A percentile compares a stretch with the other conserved stretches of the same genome.
Conservation (phyloP, 37 sponge, comb jelly and placozoan species). For the Halisarca cf. caerulea region DNA sequence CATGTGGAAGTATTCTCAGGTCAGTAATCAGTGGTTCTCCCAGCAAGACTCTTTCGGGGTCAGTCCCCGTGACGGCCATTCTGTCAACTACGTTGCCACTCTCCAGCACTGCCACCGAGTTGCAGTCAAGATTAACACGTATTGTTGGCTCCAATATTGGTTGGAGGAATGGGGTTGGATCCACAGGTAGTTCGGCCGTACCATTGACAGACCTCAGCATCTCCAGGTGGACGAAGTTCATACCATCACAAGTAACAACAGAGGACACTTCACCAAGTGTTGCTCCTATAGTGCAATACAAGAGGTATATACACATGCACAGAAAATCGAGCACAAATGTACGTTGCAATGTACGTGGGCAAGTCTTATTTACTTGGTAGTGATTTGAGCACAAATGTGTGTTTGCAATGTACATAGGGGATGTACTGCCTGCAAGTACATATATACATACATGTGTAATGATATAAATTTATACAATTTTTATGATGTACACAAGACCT, state of each 20-base stretch:
- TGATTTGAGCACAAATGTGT: no score
- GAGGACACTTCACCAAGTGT: not conserved
- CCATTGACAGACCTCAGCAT: conserved; percentile 34
- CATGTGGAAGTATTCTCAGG: conserved; percentile 53
- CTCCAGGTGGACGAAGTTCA: conserved; percentile 58
- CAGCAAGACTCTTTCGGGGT: conserved; percentile 3
- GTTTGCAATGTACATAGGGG: no score
- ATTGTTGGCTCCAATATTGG: conserved; percentile 45
- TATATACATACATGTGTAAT: no score
- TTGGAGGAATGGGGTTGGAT: conserved; percentile 76
- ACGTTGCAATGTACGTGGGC: no score
- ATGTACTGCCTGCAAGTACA: no score
- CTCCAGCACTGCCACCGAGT: conserved; percentile 51
- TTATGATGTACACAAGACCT: no score
- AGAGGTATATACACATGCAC: not conserved
- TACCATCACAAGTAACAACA: not conserved
- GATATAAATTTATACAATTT: no score
- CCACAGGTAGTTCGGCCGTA: conserved; percentile 2
- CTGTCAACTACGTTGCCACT: conserved; percentile 63
- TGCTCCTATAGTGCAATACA: no score
- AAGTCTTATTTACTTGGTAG: no score
- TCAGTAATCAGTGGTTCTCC: conserved; percentile 57
- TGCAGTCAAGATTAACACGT: conserved; percentile 52
- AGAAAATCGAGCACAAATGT: not conserved
- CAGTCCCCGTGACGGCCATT: not conserved